Conservation (phyloP, 2,888 invertebrate genomes). For the Lycia hirtaria region DNA sequence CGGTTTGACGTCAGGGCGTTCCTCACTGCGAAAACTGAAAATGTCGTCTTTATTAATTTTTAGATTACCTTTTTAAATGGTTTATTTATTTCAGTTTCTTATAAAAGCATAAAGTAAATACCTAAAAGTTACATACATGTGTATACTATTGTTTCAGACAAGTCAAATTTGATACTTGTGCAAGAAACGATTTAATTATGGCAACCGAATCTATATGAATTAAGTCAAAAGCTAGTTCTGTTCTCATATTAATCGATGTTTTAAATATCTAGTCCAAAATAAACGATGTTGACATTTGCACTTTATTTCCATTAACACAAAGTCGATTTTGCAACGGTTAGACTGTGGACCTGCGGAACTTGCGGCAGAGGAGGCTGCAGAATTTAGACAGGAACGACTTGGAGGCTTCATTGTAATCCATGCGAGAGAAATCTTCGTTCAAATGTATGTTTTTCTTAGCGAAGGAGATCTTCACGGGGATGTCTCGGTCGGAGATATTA, state of each 20-base stretch:
- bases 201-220: too few species aligned
- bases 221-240: too few species aligned
- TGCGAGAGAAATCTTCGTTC: constrained; percentile 58
- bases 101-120: too few species aligned
- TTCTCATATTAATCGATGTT: constrained; percentile 41
- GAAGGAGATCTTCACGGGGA: constrained; percentile 68
- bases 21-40: too few species aligned
- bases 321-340: constrained; percentile 22
- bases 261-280: constrained; percentile 74
- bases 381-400: constrained; percentile 69
- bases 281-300: constrained; percentile 60
- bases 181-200: too few species aligned
- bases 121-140: too few species aligned
- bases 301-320: constrained; percentile 37
- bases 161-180: too few species aligned
- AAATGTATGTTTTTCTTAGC: constrained; percentile 71
- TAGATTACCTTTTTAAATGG: too few species aligned
- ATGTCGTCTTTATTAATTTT: too few species aligned
- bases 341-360: constrained; percentile 58
- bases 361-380: constrained; percentile 70
- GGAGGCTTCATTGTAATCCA: constrained; percentile 46
- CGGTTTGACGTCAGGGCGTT: too few species aligned
- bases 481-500: constrained; percentile 58
- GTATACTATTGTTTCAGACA: too few species aligned
- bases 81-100: too few species aligned